Evolutionary conservation across 2,888 invertebrate species (phyloP).

Genomic region (Parascotia fuliginaria): DNA sequence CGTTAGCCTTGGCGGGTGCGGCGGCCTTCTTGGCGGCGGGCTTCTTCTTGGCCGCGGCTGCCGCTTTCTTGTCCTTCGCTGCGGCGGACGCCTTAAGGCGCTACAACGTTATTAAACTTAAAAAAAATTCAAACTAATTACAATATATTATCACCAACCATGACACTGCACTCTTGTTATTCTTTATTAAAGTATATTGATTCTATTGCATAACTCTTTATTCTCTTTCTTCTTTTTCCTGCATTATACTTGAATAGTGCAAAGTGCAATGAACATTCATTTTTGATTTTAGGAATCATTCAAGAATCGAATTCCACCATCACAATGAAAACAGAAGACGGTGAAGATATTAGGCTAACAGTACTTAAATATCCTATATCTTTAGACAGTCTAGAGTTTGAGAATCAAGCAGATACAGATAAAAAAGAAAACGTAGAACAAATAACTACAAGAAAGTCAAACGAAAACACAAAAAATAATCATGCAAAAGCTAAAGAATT

Average conservation of each 20-base stretch:
- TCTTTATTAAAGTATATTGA: too few species aligned
- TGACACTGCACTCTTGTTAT: too few species aligned
- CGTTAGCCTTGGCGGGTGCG: too few species aligned
- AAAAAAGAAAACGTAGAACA: constrained; percentile 8
- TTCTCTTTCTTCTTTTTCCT: not conserved
- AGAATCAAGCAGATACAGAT: constrained; percentile 35
- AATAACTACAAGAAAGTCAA: constrained; percentile 11
- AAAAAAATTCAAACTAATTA: too few species aligned
- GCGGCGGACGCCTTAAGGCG: too few species aligned
- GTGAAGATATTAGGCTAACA: constrained; percentile 55
- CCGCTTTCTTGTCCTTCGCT: too few species aligned
- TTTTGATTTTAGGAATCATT: constrained; percentile 71
- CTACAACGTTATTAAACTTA: too few species aligned
- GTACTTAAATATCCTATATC: constrained; percentile 63
- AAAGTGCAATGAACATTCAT: constrained; percentile 3
- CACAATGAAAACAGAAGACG: constrained; percentile 61
- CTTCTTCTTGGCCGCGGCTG: too few species aligned
- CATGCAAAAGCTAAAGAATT: not conserved
- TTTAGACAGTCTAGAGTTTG: constrained; percentile 51
- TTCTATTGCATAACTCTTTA: not conserved
- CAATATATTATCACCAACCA: too few species aligned
- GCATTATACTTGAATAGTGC: not conserved
- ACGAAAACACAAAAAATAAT: constrained; percentile 7
- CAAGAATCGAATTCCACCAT: constrained; percentile 61
- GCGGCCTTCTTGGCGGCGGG: too few species aligned